Evolutionary conservation across 2,797 vertebrate species (phyloP).

Genomic region (Coregonus ussuriensis): DNA sequence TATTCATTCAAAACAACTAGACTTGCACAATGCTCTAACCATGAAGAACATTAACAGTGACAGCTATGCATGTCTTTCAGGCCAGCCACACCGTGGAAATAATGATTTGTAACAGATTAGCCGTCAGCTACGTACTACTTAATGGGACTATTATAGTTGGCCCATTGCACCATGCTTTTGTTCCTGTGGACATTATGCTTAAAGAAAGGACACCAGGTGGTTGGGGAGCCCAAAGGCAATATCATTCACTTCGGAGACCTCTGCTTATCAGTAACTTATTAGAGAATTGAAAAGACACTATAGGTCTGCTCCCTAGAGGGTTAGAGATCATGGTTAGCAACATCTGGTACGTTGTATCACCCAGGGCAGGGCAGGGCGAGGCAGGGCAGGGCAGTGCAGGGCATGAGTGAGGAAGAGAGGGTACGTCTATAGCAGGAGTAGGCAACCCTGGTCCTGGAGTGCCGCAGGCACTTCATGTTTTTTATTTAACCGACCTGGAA

Average conservation of each 20-base stretch:
- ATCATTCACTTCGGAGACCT: conserved; percentile 45
- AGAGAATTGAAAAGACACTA: conserved; percentile 20
- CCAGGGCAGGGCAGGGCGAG: conserved; percentile 15
- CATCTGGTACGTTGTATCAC: conserved; percentile 64
- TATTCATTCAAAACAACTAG: conserved; percentile 32
- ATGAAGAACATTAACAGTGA: conserved; percentile 40
- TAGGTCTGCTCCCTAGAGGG: conserved; percentile 58
- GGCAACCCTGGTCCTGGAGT: no score
- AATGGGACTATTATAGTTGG: conserved; percentile 35
- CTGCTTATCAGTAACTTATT: conserved; percentile 36
- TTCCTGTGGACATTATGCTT: conserved; percentile 53
- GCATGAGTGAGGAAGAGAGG: background rate
- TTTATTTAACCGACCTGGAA: no score
- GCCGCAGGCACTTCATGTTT: no score
- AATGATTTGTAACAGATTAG: conserved; percentile 40
- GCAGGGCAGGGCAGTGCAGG: background rate
- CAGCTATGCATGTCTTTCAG: conserved; percentile 35
- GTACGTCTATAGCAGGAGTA: background rate
- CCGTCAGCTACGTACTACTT: conserved; percentile 30
- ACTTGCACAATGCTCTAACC: conserved; percentile 31
- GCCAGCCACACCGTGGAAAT: conserved; percentile 22
- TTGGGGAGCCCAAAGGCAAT: conserved; percentile 38
- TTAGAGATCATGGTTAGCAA: conserved; percentile 45
- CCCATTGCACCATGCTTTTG: conserved; percentile 48
- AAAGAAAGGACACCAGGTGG: conserved; percentile 66